Percentiles rank a stretch among this genome's conserved stretches.
phyloP scores from a whole-genome alignment of 2,797 vertebrate genomes.

The Cyclura pinguis region DNA sequence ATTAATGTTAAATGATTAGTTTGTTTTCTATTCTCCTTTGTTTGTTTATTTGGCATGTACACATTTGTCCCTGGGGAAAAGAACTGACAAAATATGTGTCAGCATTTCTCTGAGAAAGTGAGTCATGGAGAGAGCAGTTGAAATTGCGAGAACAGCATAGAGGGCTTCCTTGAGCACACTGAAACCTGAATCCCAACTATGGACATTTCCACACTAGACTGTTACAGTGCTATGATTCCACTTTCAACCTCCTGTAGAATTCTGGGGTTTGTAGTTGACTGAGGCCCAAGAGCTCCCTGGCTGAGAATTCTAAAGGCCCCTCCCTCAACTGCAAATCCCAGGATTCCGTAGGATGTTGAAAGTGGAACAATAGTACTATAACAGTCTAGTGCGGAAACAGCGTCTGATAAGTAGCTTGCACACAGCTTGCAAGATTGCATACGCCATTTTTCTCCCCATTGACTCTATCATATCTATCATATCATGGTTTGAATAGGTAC shows the following conservation, averaged over 20 bases:
- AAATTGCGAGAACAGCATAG: background rate
- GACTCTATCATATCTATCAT: no score
- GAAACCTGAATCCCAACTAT: background rate
- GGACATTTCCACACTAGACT: no score
- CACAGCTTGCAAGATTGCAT: background rate
- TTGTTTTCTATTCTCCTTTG: background rate
- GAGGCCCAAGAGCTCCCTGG: no score
- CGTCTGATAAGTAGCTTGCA: background rate
- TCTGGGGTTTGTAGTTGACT: no score
- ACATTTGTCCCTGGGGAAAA: background rate
- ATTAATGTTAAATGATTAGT: background rate
- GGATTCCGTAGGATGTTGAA: no score
- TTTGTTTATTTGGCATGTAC: background rate
- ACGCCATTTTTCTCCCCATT: background rate
- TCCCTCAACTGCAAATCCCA: no score
- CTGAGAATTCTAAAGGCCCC: no score
- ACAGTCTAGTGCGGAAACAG: no score
- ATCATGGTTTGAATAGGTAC: background rate
- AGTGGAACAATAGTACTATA: no score
- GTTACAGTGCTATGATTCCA: no score
- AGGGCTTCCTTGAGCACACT: background rate
- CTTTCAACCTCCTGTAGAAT: no score
- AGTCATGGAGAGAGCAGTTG: background rate
- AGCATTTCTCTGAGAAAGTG: background rate
- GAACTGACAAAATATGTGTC: background rate